A percentile compares a stretch with the other conserved stretches of the same genome.
phyloP scores from a whole-genome alignment of 1,140 invertebrate species.

The Drosophila tani region DNA sequence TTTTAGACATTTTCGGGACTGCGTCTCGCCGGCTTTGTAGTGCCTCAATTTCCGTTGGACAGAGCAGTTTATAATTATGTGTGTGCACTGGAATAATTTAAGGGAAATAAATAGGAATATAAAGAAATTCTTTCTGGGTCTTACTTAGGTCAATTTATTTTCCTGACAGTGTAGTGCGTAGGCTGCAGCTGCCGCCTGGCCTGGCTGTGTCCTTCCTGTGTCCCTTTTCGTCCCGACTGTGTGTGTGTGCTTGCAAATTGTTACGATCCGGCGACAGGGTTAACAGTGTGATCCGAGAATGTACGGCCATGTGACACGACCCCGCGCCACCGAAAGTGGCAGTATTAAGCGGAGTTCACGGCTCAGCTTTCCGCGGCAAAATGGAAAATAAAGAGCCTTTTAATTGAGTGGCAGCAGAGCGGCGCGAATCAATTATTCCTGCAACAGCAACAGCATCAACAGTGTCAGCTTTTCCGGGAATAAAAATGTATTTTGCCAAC shows the following conservation, averaged over 20 bases:
- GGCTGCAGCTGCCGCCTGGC: no score
- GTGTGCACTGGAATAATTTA: conserved; percentile 6
- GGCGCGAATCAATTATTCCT: conserved; percentile 10
- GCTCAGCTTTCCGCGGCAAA: conserved; percentile 6
- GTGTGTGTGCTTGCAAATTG: conserved; percentile 5
- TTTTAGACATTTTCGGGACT: conserved; percentile 17
- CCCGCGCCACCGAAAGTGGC: background rate
- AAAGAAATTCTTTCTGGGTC: no score
- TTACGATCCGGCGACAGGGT: conserved; percentile 2
- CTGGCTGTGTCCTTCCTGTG: conserved; percentile 22
- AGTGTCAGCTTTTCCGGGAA: background rate
- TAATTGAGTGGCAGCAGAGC: conserved; percentile 28
- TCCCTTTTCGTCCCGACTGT: conserved; percentile 11
- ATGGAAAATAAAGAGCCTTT: conserved; percentile 12
- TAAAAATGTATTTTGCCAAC: background rate
- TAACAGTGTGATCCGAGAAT: background rate
- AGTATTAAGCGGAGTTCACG: conserved; percentile 1
- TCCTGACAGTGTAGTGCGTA: background rate
- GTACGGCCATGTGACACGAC: background rate
- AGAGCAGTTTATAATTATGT: conserved; percentile 65
- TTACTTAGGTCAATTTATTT: background rate
- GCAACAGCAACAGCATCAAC: background rate
- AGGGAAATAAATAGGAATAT: background rate
- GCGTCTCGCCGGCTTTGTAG: conserved; percentile 35
- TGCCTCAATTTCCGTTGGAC: conserved; percentile 65